Percentiles rank a stretch among this genome's conserved stretches.
Evolutionary conservation across 2,797 vertebrate species (phyloP).

Genomic region (Alectoris magna): DNA sequence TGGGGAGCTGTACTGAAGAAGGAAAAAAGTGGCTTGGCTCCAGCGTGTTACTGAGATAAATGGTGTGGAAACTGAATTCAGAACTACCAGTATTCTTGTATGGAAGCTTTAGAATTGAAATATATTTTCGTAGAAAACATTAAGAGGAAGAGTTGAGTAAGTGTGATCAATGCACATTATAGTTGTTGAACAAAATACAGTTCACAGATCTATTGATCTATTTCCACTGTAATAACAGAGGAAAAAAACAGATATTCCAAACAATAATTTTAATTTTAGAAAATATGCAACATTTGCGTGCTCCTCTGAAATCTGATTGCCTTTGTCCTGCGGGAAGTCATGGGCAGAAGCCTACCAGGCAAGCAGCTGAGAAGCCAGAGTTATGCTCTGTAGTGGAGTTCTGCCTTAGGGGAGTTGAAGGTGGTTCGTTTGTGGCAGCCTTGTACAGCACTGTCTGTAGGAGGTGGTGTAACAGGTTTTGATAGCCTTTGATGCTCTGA

Average conservation of each 20-base stretch:
- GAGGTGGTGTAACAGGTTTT: background rate
- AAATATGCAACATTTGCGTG: background rate
- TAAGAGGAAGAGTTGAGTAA: too few species aligned
- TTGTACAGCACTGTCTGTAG: background rate
- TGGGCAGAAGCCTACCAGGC: background rate
- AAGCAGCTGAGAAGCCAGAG: background rate
- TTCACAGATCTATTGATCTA: too few species aligned
- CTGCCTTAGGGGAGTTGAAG: background rate
- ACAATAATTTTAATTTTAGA: background rate
- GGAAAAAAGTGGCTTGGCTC: background rate
- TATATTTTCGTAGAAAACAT: too few species aligned
- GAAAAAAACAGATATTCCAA: background rate
- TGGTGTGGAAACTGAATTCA: background rate
- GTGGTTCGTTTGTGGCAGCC: fast-evolving
- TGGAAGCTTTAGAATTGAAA: background rate
- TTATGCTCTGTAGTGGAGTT: background rate
- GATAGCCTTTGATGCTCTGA: background rate
- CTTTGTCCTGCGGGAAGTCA: background rate
- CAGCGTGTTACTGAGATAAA: background rate
- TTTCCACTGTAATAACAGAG: background rate
- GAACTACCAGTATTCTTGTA: background rate
- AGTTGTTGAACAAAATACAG: too few species aligned
- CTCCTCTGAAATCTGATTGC: fast-evolving
- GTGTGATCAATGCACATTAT: too few species aligned
- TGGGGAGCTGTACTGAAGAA: background rate